Conservation (phyloP, 2,888 invertebrate species). For the Archaeoteleia sp. region DNA sequence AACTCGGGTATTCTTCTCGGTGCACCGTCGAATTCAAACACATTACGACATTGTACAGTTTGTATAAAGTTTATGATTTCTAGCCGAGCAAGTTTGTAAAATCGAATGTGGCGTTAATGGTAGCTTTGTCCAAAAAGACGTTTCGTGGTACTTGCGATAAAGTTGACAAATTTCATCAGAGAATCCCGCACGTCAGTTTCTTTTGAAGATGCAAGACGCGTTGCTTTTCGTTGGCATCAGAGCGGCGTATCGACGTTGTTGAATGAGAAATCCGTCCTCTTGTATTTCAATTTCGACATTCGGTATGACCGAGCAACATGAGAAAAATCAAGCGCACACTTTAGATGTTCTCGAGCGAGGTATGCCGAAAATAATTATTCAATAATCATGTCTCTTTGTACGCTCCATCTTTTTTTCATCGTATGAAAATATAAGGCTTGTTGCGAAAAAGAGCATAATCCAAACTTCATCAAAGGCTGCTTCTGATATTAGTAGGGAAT, state of each 20-base stretch:
- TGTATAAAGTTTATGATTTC: slow-evolving; percentile 11
- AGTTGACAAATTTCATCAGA: neutral
- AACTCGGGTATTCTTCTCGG: too few relatives aligned
- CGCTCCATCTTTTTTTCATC: slow-evolving; percentile 6
- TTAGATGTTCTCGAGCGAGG: slow-evolving; percentile 14
- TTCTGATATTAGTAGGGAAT: slow-evolving; percentile 1
- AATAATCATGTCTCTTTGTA: slow-evolving; percentile 23
- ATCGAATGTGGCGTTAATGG: neutral
- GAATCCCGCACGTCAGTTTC: neutral
- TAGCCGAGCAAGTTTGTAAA: slow-evolving; percentile 5
- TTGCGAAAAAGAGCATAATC: slow-evolving; percentile 14
- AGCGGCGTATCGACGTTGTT: slow-evolving; percentile 32
- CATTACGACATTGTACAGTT: slow-evolving; percentile 26
- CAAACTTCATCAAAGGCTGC: slow-evolving; percentile 13
- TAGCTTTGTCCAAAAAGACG: neutral
- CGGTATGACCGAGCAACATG: slow-evolving; percentile 1
- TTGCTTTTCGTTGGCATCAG: slow-evolving; percentile 35
- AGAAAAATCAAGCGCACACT: slow-evolving; percentile 9
- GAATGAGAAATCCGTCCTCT: slow-evolving; percentile 52
- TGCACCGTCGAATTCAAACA: slow-evolving; percentile 30
- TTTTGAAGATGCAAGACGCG: neutral
- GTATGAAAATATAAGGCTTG: slow-evolving; percentile 24
- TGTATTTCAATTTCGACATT: slow-evolving; percentile 36
- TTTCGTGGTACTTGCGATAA: slow-evolving; percentile 2
- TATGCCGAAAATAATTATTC: slow-evolving; percentile 30